These are phyloP conservation scores for Poecilia wingei DNA, from an alignment of 2,797 vertebrate genomes.

Conservation along the genomic window DNA sequence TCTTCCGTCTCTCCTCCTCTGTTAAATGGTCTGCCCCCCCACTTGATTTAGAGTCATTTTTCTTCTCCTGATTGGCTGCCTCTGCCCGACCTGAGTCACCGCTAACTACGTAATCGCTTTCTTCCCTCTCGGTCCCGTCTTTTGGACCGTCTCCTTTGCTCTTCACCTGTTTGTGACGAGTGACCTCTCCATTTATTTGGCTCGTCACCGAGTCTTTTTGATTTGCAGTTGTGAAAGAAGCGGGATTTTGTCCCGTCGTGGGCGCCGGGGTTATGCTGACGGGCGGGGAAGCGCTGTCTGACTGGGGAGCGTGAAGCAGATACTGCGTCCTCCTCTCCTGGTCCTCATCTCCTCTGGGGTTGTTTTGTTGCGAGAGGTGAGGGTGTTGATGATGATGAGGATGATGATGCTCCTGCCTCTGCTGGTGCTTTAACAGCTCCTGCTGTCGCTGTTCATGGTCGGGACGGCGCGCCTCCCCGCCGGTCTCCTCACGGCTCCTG, in stretches of 20 bases:
- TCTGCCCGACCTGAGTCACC: constrained; percentile 28
- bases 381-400: constrained; percentile 28
- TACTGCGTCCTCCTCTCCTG: constrained; percentile 57
- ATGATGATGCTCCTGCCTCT: constrained; percentile 42
- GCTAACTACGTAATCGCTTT: constrained; percentile 50
- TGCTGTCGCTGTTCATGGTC: constrained; percentile 58
- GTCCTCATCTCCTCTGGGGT: constrained; percentile 15
- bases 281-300: constrained; percentile 52
- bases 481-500: constrained; percentile 52
- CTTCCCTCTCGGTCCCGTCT: constrained; percentile 43
- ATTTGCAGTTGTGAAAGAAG: constrained; percentile 24
- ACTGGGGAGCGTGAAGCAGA: constrained; percentile 57
- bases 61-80: constrained; percentile 46
- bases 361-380: constrained; percentile 36
- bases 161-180: constrained; percentile 44
- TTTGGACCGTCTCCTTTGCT: constrained; percentile 39
- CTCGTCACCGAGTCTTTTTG: constrained; percentile 57
- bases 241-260: constrained; percentile 17
- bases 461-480: constrained; percentile 29
- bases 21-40: constrained; percentile 35
- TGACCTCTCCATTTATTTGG: constrained; percentile 34
- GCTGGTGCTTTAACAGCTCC: constrained; percentile 50
- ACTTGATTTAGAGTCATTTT: constrained; percentile 57
- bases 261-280: constrained; percentile 36
- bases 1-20: constrained; percentile 61